These are phyloP conservation scores for Hypothenemus hampei DNA, from an alignment of 1,140 invertebrate genomes.

Conservation along the genomic window DNA sequence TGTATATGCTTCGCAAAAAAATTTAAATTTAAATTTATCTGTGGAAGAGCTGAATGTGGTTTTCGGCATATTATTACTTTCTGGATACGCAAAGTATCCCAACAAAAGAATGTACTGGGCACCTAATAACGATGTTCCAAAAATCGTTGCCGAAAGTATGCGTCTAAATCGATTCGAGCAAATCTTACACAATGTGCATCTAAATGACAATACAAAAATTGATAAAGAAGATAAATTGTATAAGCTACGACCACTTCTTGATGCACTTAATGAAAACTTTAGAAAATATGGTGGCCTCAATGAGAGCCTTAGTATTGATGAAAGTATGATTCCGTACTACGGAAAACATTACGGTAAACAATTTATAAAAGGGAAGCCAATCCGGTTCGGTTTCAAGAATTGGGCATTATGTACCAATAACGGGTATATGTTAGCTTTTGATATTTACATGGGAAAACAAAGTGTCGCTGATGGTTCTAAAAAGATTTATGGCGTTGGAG, in stretches of 20 bases:
- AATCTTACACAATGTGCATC: constrained; percentile 26
- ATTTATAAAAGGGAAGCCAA: constrained; percentile 29
- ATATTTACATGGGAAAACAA: constrained; percentile 10
- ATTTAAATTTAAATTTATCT: neutral
- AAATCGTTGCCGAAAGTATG: constrained; percentile 28
- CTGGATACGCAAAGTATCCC: constrained; percentile 30
- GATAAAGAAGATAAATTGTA: constrained; percentile 17
- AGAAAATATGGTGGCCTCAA: constrained; percentile 18
- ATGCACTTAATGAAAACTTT: constrained; percentile 23
- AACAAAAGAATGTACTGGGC: constrained; percentile 29
- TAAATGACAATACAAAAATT: constrained; percentile 24
- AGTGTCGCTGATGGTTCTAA: neutral
- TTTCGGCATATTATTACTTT: constrained; percentile 28
- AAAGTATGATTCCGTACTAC: constrained; percentile 29
- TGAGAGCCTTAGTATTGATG: constrained; percentile 10
- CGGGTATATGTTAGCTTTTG: constrained; percentile 19
- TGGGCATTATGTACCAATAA: constrained; percentile 22
- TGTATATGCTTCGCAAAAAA: constrained; percentile 15
- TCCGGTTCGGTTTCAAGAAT: constrained; percentile 31
- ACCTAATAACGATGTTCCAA: constrained; percentile 24
- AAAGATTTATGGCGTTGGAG: neutral
- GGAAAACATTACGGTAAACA: constrained; percentile 29
- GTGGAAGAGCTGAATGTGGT: constrained; percentile 27
- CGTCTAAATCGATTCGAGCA: constrained; percentile 30
- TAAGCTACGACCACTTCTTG: constrained; percentile 28